A percentile compares a stretch with the other conserved stretches of the same genome.
These are phyloP conservation scores for Tridacna gigas DNA, from an alignment of 2,888 invertebrate genomes.

Conservation along the genomic window DNA sequence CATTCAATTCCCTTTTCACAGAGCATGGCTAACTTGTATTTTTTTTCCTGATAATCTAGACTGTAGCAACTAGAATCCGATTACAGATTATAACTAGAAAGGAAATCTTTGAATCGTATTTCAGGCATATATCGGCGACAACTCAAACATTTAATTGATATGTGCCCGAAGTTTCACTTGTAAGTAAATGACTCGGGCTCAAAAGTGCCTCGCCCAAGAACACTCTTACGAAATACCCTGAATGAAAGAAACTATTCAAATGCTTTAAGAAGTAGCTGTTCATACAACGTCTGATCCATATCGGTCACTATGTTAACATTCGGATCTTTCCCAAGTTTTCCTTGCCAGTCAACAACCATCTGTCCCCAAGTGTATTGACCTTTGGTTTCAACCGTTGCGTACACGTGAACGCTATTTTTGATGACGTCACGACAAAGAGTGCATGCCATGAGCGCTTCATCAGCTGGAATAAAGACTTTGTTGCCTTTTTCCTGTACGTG, in stretches of 20 bases:
- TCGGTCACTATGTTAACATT: slow-evolving; percentile 60
- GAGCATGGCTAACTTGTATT: no score
- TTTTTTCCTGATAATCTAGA: no score
- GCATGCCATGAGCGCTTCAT: slow-evolving; percentile 55
- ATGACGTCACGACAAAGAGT: slow-evolving; percentile 44
- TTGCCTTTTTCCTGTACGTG: not conserved
- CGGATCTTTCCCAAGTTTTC: slow-evolving; percentile 14
- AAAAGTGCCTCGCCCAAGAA: no score
- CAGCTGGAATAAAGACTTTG: slow-evolving; percentile 39
- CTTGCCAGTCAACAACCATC: slow-evolving; percentile 63
- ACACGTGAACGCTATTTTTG: slow-evolving; percentile 39
- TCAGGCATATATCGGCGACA: no score
- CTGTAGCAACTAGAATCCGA: no score
- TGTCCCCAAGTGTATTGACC: slow-evolving; percentile 61
- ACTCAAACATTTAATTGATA: no score
- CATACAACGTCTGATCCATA: slow-evolving; percentile 50
- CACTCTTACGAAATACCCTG: no score
- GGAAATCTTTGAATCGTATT: no score
- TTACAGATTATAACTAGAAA: no score
- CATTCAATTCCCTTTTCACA: no score
- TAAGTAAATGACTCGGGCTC: no score
- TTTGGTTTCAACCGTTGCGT: slow-evolving; percentile 54
- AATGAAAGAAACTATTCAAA: slow-evolving; percentile 10
- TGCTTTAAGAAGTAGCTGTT: slow-evolving; percentile 38
- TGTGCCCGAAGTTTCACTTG: no score